Conservation (phyloP, 1,140 invertebrate species). For the Sycophila sp. region DNA sequence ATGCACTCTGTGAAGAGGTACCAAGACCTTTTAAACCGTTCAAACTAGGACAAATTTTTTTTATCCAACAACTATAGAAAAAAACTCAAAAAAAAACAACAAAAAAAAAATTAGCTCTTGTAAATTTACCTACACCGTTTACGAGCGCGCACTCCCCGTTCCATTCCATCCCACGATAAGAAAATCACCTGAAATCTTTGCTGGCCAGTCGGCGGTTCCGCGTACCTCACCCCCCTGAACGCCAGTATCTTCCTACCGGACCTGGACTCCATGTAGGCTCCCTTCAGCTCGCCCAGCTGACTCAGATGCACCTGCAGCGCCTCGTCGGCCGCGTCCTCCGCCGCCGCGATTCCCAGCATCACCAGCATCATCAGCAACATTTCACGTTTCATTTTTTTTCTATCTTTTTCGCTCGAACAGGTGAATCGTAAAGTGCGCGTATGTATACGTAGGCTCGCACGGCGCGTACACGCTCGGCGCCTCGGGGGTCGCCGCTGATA, state of each 20-base stretch:
- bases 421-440: no score
- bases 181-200: conserved; percentile 68
- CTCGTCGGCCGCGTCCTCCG: background rate
- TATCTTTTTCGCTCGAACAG: background rate
- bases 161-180: no score
- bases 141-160: no score
- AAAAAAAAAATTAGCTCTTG: no score
- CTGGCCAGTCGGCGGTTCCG: conserved; percentile 69
- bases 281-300: conserved; percentile 55
- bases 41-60: no score
- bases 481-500: background rate
- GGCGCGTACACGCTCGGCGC: background rate
- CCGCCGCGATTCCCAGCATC: background rate
- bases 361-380: background rate
- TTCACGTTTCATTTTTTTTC: background rate
- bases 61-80: no score
- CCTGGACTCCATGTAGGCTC: conserved; percentile 49
- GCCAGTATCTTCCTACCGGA: conserved; percentile 68
- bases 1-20: no score
- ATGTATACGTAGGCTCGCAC: no score
- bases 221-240: conserved; percentile 74
- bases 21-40: no score
- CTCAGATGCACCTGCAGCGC: conserved; percentile 21
- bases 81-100: no score
- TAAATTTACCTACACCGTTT: no score